Conservation (phyloP, 2,797 vertebrate genomes). For the Cyprinodon diabolis region DNA sequence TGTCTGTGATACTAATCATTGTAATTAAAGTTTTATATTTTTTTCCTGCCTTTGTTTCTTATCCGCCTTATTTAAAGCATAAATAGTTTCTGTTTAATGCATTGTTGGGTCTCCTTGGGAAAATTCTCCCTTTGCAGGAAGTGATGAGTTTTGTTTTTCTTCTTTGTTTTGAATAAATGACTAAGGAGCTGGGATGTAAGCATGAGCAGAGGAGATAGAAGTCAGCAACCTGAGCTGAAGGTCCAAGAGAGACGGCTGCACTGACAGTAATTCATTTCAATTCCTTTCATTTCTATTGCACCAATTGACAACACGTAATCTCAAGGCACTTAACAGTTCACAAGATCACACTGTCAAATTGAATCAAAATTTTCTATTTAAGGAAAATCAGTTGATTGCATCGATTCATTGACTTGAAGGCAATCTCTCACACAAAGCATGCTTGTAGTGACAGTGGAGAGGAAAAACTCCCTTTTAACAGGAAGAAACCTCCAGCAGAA, state of each 20-base stretch:
- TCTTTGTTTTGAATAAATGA: slow-evolving; percentile 32
- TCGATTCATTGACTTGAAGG: no score
- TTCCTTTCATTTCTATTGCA: no score
- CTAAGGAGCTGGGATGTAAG: not conserved
- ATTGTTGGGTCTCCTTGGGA: slow-evolving; percentile 1
- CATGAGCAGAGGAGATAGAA: not conserved
- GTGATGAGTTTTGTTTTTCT: slow-evolving; percentile 22
- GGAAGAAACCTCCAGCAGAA: no score
- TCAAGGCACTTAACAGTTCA: no score
- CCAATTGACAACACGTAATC: no score
- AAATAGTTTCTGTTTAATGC: not conserved
- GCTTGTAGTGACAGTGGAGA: no score
- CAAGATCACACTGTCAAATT: no score
- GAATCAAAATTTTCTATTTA: no score
- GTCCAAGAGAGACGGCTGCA: not conserved
- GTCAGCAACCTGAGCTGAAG: not conserved
- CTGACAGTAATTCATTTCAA: no score
- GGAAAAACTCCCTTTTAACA: no score
- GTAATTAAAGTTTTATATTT: not conserved
- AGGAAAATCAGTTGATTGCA: no score
- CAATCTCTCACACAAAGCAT: no score
- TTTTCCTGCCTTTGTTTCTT: not conserved
- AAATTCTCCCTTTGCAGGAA: slow-evolving; percentile 27
- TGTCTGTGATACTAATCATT: slow-evolving; percentile 5
- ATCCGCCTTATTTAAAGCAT: not conserved